Evolutionary conservation across 1,140 invertebrate species (phyloP).

Genomic region (Phenacoccus solenopsis): DNA sequence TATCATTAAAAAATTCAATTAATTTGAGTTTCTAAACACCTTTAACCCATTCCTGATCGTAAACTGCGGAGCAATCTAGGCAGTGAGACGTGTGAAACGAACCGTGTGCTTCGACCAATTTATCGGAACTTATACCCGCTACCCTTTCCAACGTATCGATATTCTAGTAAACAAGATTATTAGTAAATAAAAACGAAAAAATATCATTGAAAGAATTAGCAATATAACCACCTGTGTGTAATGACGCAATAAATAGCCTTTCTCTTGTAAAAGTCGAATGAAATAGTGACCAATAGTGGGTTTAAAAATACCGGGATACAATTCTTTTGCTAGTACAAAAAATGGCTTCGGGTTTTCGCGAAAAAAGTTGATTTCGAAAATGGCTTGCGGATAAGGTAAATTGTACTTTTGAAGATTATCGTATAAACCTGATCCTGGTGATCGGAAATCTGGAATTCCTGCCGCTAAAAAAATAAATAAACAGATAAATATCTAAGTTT

Average conservation of each 20-base stretch:
- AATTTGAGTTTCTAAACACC: constrained; percentile 34
- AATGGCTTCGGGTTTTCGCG: constrained; percentile 71
- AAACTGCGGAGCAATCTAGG: constrained; percentile 57
- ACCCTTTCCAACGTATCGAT: constrained; percentile 84
- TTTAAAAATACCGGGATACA: constrained; percentile 68
- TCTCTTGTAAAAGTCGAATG: constrained; percentile 62
- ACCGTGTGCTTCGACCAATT: constrained; percentile 86
- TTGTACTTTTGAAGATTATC: constrained; percentile 85
- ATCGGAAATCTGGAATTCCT: constrained; percentile 89
- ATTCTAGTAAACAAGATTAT: constrained; percentile 44
- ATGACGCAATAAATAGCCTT: constrained; percentile 64
- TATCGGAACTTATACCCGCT: constrained; percentile 71
- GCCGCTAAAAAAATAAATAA: constrained; percentile 50
- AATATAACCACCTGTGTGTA: constrained; percentile 47
- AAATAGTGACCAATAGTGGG: constrained; percentile 78
- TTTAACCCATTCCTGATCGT: constrained; percentile 71
- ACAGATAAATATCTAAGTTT: constrained; percentile 22
- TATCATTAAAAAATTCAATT: neutral
- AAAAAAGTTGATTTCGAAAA: constrained; percentile 83
- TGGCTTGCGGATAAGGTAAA: constrained; percentile 84
- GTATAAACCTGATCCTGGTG: constrained; percentile 81
- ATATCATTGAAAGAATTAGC: neutral
- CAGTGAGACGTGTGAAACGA: constrained; percentile 84
- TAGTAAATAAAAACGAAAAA: neutral
- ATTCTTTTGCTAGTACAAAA: constrained; percentile 69